phyloP scores from a whole-genome alignment of 2,888 invertebrate species.

The Apamea epomidion region DNA sequence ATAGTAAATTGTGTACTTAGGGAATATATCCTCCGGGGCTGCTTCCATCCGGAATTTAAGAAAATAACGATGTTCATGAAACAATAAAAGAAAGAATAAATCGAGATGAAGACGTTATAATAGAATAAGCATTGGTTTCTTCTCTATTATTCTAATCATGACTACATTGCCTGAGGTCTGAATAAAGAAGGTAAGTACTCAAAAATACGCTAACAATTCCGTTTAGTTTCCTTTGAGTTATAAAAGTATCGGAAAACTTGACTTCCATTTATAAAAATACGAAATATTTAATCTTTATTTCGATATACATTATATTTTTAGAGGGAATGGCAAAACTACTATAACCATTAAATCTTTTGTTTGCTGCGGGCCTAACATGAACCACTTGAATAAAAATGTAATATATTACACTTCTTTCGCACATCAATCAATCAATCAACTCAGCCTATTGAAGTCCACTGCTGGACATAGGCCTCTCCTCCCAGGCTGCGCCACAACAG shows the following conservation, averaged over 20 bases:
- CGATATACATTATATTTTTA: background rate
- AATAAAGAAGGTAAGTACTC: background rate
- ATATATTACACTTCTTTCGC: too few relatives aligned
- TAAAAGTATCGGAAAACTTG: background rate
- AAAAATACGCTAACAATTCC: background rate
- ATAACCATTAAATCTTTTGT: background rate
- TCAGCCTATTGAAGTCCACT: too few relatives aligned
- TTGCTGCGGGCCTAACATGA: background rate
- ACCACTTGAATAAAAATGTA: too few relatives aligned
- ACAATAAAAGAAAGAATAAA: background rate
- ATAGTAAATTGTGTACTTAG: slow-evolving; percentile 7
- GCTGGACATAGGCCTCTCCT: too few relatives aligned
- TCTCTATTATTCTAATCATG: slow-evolving; percentile 3
- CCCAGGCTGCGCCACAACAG: too few relatives aligned
- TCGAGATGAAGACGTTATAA: background rate
- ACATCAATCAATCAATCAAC: too few relatives aligned
- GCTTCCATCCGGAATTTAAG: background rate
- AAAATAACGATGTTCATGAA: background rate
- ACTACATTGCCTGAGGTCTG: background rate
- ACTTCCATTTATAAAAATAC: background rate
- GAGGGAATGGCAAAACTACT: background rate
- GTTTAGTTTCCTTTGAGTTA: slow-evolving; percentile 2
- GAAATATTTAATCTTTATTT: background rate
- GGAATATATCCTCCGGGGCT: background rate
- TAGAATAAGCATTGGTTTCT: background rate